Evolutionary conservation across 2,113 vertebrate genomes (phyloP), one percentile per base, ranked within the genome.

Genomic region (Meleagris gallopavo): DNA sequence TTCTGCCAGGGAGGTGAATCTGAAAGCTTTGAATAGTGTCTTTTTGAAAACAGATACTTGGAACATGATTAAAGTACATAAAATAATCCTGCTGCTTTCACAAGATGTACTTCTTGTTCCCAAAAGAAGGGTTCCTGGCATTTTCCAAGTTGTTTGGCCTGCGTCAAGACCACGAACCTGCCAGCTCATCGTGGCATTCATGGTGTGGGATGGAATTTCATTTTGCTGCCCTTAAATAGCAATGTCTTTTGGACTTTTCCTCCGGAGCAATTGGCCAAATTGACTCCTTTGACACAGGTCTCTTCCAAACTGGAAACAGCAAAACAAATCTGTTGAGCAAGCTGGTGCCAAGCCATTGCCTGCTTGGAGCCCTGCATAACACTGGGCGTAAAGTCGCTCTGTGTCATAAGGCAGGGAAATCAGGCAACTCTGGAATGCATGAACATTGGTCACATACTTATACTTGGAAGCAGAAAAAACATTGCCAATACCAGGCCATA

Each of bases 1-100:
- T 88, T 72, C 83, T 81, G 76, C 32, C 61, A 81, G 52, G 69
- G 88, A 78, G 52, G 83, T 86, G 91, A 93, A 94, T 83, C 70
- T 72, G 57, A 75, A 71, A 82, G 89, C 55, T 76, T 48, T 71
- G 30, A 80, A 64, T 22, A 48, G 12, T 0, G 0, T 11, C 67
- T 54, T 86, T 85, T 46, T 36, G 79, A 34, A 91, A 94, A 74
- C 4, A n/a, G 21, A 29, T 22, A 43, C 87, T 80, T 88, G 88
- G 72, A 89, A 61, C 50, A 22, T 7, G n/a, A 90, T 36, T 77
- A 34, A 86, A 94, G 82, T 7, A 34, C 45, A 74, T 70, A 82
- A 94, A 88, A 77, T 34, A 73, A 87, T 50, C 45, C 85, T 43
- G 84, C n/a, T 4, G 0, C 74, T 77, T 71, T 40, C 55, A 57